These are phyloP conservation scores for Pharmacophagus antenor DNA, from an alignment of 2,888 invertebrate species.

Conservation along the genomic window DNA sequence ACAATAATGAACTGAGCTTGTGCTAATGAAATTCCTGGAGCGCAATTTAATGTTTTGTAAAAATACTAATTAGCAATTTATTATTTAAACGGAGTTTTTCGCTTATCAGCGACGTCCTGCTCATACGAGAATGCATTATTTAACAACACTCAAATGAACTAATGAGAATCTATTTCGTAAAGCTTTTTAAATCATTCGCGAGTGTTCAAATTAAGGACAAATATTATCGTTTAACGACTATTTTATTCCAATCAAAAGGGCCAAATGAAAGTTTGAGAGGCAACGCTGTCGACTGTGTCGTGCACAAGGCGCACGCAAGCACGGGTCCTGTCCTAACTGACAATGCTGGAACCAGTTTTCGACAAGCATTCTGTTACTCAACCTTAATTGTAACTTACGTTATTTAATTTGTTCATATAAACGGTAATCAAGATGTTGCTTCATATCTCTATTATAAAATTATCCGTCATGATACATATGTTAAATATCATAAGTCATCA, in stretches of 20 bases:
- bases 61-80: too few species aligned
- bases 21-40: too few species aligned
- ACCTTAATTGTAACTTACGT: constrained; percentile 51
- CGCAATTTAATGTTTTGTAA: too few species aligned
- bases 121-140: too few species aligned
- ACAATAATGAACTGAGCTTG: too few species aligned
- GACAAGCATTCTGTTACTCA: constrained; percentile 55
- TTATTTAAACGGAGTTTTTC: too few species aligned
- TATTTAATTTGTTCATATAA: constrained; percentile 49
- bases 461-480: too few species aligned
- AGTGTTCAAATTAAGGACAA: neutral
- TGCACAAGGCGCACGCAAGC: constrained; percentile 47
- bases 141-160: too few species aligned
- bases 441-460: constrained; percentile 7
- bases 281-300: constrained; percentile 34
- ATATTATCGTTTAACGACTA: neutral
- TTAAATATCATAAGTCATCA: too few species aligned
- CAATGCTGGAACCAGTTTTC: constrained; percentile 51
- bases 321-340: constrained; percentile 45
- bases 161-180: too few species aligned
- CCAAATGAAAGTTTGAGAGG: constrained; percentile 23
- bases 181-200: too few species aligned
- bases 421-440: constrained; percentile 27
- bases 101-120: too few species aligned
- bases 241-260: constrained; percentile 6